Evolutionary conservation across 2,888 invertebrate genomes (phyloP).

Genomic region (Temnothorax ravouxi): DNA sequence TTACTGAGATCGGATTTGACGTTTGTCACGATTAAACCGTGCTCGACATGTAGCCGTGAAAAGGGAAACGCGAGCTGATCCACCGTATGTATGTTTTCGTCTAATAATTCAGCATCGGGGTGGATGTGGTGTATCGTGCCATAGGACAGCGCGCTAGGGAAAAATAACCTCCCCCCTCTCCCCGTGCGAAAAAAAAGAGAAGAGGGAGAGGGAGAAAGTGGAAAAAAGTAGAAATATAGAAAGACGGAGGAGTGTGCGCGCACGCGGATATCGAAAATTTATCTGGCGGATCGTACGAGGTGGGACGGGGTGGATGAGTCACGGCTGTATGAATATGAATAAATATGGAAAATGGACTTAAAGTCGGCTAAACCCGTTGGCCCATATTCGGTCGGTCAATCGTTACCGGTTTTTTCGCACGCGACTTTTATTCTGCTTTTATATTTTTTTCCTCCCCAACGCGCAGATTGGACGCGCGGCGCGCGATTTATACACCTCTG

Average conservation of each 20-base stretch:
- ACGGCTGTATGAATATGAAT: slow-evolving; percentile 62
- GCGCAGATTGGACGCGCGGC: slow-evolving; percentile 34
- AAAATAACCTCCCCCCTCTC: background rate
- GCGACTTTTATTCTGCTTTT: slow-evolving; percentile 50
- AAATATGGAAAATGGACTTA: slow-evolving; percentile 68
- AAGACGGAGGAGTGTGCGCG: slow-evolving; percentile 18
- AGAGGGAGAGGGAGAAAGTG: background rate
- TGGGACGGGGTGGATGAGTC: slow-evolving; percentile 53
- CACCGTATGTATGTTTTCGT: slow-evolving; percentile 35
- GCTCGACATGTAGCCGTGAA: slow-evolving; percentile 6
- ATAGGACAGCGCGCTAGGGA: background rate
- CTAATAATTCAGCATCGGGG: slow-evolving; percentile 50
- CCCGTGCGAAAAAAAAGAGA: background rate
- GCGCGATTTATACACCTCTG: slow-evolving; percentile 43
- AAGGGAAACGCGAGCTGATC: slow-evolving; percentile 28
- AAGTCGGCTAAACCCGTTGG: slow-evolving; percentile 59
- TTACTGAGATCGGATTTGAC: slow-evolving; percentile 45
- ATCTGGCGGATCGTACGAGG: slow-evolving; percentile 48
- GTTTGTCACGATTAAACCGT: slow-evolving; percentile 50
- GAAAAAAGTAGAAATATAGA: background rate
- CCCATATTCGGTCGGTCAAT: slow-evolving; percentile 57
- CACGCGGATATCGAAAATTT: slow-evolving; percentile 55
- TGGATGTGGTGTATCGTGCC: slow-evolving; percentile 15
- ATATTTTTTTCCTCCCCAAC: background rate
- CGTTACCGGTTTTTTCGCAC: slow-evolving; percentile 46